A percentile compares a stretch with the other conserved stretches of the same genome.
These are phyloP conservation scores for Mellilla xanthometata DNA, from an alignment of 2,888 invertebrate genomes.

Conservation along the genomic window DNA sequence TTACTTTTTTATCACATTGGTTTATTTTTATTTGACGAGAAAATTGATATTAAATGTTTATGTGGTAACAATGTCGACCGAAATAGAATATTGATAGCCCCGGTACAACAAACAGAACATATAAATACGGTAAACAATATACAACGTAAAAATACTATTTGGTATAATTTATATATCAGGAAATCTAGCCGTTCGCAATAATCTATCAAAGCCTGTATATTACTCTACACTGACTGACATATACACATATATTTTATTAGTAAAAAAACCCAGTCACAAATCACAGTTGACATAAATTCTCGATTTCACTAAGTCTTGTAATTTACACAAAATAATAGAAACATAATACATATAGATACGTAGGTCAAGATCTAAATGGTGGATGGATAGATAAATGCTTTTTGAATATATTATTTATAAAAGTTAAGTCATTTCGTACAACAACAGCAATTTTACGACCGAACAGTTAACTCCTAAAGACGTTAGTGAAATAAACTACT, in stretches of 20 bases:
- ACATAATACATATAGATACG: constrained; percentile 55
- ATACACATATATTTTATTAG: constrained; percentile 69
- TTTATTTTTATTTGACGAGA: too few species aligned
- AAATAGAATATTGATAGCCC: too few species aligned
- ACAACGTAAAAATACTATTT: constrained; percentile 82
- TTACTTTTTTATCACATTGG: too few species aligned
- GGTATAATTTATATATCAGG: constrained; percentile 80
- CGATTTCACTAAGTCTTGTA: constrained; percentile 80
- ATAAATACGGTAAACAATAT: constrained; percentile 73
- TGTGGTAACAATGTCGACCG: too few species aligned
- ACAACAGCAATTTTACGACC: constrained; percentile 2
- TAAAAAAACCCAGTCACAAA: constrained; percentile 81
- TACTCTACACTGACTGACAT: constrained; percentile 71
- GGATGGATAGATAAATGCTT: constrained; percentile 63
- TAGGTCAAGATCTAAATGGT: constrained; percentile 46
- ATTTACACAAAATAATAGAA: constrained; percentile 69
- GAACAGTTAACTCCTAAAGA: constrained; percentile 17
- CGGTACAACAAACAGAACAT: constrained; percentile 33
- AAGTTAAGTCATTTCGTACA: background rate
- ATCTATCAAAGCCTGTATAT: constrained; percentile 69
- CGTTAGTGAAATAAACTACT: constrained; percentile 29
- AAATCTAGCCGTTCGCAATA: constrained; percentile 75
- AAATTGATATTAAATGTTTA: too few species aligned
- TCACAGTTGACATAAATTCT: constrained; percentile 82
- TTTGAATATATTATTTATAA: constrained; percentile 48